Conservation (phyloP, 2,113 vertebrate species). For the Rhinoptilus africanus region DNA sequence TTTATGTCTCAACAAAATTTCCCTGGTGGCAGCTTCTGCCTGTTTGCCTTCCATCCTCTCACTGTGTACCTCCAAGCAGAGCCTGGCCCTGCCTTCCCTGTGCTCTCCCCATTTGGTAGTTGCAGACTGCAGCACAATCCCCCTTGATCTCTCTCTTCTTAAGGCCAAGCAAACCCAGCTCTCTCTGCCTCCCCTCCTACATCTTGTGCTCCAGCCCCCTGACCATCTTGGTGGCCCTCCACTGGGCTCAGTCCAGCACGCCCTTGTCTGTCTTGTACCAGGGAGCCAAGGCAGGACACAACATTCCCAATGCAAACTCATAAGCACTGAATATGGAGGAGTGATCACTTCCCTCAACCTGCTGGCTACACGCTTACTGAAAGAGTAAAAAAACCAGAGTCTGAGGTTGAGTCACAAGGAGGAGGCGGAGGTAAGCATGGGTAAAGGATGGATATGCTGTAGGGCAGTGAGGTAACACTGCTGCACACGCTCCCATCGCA, state of each 20-base stretch:
- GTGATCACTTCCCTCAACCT: background rate
- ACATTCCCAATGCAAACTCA: background rate
- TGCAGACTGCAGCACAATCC: background rate
- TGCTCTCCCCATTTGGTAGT: background rate
- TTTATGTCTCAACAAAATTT: background rate
- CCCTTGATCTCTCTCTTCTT: rapidly evolving
- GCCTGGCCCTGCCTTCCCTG: background rate
- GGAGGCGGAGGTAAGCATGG: background rate
- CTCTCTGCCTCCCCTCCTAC: background rate
- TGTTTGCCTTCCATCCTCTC: background rate
- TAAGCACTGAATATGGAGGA: background rate
- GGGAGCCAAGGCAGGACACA: background rate
- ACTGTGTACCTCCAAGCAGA: background rate
- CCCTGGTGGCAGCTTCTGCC: background rate
- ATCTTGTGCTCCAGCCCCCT: background rate
- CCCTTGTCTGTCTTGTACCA: background rate
- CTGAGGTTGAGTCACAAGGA: background rate
- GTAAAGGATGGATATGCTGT: background rate
- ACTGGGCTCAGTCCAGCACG: rapidly evolving
- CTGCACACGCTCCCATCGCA: background rate
- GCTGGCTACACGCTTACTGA: background rate
- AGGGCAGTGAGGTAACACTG: background rate
- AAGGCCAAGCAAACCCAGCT: background rate
- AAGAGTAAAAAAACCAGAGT: background rate
- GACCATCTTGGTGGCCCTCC: background rate